Conservation (phyloP, 2,888 invertebrate genomes). For the Diplazon laetatorius region DNA sequence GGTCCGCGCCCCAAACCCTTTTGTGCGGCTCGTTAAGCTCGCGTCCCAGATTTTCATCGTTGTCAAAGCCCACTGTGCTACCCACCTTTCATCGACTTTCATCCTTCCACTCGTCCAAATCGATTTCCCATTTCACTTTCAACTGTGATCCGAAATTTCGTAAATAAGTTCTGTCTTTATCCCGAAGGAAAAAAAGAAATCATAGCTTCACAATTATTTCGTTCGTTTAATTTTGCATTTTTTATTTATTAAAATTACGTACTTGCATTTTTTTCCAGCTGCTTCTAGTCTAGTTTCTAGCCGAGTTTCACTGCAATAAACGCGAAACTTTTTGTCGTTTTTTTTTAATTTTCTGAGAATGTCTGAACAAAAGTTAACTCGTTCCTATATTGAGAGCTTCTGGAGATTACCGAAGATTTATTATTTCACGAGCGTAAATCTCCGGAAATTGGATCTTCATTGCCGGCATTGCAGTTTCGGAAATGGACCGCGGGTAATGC, state of each 20-base stretch:
- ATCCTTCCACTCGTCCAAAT: too few species aligned
- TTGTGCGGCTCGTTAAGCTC: conserved; percentile 69
- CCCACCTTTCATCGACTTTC: neutral
- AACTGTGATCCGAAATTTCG: neutral
- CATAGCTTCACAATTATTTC: too few species aligned
- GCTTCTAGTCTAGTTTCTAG: too few species aligned
- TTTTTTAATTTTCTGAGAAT: too few species aligned
- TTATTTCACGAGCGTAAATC: conserved; percentile 8
- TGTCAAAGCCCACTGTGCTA: conserved; percentile 53
- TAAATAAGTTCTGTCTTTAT: too few species aligned
- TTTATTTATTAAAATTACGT: neutral
- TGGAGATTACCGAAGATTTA: too few species aligned
- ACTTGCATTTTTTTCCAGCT: neutral
- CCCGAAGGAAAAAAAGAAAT: too few species aligned
- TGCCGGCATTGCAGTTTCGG: conserved; percentile 41
- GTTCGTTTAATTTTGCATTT: too few species aligned
- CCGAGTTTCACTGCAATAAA: too few species aligned
- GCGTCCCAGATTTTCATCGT: conserved; percentile 71
- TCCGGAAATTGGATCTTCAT: neutral
- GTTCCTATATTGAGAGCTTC: too few species aligned
- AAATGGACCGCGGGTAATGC: conserved; percentile 45
- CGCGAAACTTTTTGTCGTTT: too few species aligned
- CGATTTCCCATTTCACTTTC: conserved; percentile 18
- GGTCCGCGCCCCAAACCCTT: conserved; percentile 65
- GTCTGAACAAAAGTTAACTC: too few species aligned